Base-by-base conservation (phyloP, 2,888 invertebrate species). In the Crematogaster levior region DNA sequence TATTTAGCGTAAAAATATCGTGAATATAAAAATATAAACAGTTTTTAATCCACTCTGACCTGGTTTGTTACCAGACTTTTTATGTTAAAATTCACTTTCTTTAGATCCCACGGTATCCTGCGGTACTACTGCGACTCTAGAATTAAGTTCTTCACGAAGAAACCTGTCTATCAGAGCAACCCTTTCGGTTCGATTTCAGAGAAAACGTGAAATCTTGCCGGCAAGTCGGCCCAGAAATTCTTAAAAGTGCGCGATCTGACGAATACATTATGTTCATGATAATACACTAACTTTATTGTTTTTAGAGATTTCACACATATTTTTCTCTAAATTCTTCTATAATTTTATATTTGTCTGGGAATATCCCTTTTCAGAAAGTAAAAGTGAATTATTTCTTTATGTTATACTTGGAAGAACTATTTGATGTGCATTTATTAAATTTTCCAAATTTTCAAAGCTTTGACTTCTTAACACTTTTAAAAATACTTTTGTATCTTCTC, bases 131-230 rank as follows among this genome's bases (percentile, higher is more conserved):
- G 73, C 86, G 88, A 88, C 87, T 90, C 91, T 88, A 88, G 88
- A 92, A 93, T 93, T 93, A 93, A 92, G 93, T 92, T 91, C 91
- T 90, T 92, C 90, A 89, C 91, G 89, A 89, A 85, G 88, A 84
- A 88, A 91, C 91, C 92, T 91, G 91, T 91, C 92, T 91, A 93
- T 93, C 92, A 91, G 89, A 84, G 84, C 85, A 86, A 88, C 86
- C 88, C 85, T 24, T 84, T 83, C 53, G 84, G 79, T 61, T 63
- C 37, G 85, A 53, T 21, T 58, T 79, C 68, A 46, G 43, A 77
- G 68, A 68, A 68, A 68, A 77, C 68, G 21, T 56, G 66, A 37
- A 70, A 43, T 56, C 34, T 70, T 70, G 77, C 34, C 21, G 40
- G n/a, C 21, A 10, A 30, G 53, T 66, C 75, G 43, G 68, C 43